phyloP scores from a whole-genome alignment of 1,140 invertebrate species.

The Drosophila ercepeae region DNA sequence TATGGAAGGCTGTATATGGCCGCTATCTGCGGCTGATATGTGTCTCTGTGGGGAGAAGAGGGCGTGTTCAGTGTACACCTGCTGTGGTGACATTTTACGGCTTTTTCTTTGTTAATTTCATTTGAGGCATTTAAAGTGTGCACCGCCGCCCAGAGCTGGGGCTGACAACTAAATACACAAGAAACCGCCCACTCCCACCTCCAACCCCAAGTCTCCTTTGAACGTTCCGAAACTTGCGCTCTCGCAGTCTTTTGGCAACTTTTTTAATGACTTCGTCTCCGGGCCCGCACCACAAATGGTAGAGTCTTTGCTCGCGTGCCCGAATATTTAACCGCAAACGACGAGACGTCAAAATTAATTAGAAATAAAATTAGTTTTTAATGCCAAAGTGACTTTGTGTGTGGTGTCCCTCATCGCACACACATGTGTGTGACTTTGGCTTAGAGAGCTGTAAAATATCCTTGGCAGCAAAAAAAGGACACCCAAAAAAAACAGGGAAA shows the following conservation, averaged over 20 bases:
- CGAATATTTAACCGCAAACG: slow-evolving; percentile 81
- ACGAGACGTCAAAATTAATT: slow-evolving; percentile 82
- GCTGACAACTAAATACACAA: slow-evolving; percentile 76
- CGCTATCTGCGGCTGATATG: slow-evolving; percentile 19
- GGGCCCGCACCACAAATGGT: slow-evolving; percentile 36
- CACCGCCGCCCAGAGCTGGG: slow-evolving; percentile 62
- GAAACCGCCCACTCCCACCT: slow-evolving; percentile 5
- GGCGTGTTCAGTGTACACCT: slow-evolving; percentile 62
- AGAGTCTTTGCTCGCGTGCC: slow-evolving; percentile 68
- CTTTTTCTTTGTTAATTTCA: slow-evolving; percentile 81
- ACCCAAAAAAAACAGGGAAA: slow-evolving; percentile 36
- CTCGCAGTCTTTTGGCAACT: slow-evolving; percentile 70
- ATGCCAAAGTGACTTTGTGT: slow-evolving; percentile 61
- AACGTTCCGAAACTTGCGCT: slow-evolving; percentile 59
- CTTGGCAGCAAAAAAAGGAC: slow-evolving; percentile 22
- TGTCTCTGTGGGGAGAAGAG: background rate
- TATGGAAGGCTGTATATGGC: slow-evolving; percentile 2
- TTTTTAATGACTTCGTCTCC: slow-evolving; percentile 74
- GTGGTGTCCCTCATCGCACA: background rate
- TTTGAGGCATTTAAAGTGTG: slow-evolving; percentile 80
- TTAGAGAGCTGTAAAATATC: slow-evolving; percentile 58
- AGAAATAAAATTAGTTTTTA: slow-evolving; percentile 82
- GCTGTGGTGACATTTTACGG: slow-evolving; percentile 78
- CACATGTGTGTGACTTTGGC: background rate
- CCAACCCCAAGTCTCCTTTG: slow-evolving; percentile 5